Base-by-base conservation (phyloP, 2,797 vertebrate species). In the Rhinogobio ventralis region DNA sequence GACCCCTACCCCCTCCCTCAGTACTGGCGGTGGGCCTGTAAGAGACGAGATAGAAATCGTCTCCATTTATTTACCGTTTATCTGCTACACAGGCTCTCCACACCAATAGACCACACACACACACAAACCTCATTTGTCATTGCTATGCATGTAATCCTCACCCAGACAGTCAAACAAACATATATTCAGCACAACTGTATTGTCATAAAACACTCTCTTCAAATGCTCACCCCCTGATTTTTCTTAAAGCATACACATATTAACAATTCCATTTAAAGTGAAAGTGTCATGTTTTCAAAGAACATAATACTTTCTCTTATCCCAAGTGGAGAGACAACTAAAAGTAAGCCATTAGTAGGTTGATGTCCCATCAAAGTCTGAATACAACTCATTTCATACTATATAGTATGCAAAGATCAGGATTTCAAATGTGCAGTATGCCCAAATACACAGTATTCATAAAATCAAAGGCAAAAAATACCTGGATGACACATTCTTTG, bases 11-110 rank as follows among this genome's bases (percentile, higher is more conserved):
- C 89, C 89, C 87, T 89, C 83, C 86, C 76, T 62, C 87, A 91
- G 89, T 64, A 86, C 71, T 45, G 51, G 55, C 79, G 90, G 92
- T 91, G 83, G 88, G 90, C 88, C 90, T 91, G 90, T 92, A 91
- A 89, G 91, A 90, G 89, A 89, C 86, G 86, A 91, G 92, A 95
- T 94, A 94, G 93, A 90, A 88, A 93, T 92, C 91, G 88, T 81
- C 91, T 92, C 92, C 89, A 94, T 94, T 93, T 91, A 88, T 89
- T 92, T 91, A 85, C 81, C 60, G 86, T 91, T 86, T 79, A 86
- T 87, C 90, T 89, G 89, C 93, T 89, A 87, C 89, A 9, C 75
- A 83, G 36, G 57, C 60, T 83, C 62, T 79, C 84, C 57, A 68
- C 89, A 82, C 57, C 80, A 79, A 57, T 69, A 85, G 84, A 78